Evolutionary conservation across 35 echinoderm and acorn worm species (phyloP).

Genomic region (Strongylocentrotus purpuratus): DNA sequence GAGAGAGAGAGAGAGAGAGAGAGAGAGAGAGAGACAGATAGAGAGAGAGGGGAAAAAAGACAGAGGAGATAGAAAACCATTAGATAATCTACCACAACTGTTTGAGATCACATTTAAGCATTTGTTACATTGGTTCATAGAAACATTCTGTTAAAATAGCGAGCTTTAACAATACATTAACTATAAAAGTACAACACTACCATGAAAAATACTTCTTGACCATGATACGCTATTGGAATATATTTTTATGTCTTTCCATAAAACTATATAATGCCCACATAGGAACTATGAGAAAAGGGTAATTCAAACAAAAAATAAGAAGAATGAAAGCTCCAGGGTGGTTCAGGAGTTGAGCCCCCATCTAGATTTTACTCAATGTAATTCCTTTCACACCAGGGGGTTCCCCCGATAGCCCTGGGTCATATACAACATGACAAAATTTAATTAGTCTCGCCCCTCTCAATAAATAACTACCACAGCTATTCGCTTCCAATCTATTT

Average conservation of each 20-base stretch:
- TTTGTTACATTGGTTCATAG: background rate
- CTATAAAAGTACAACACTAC: background rate
- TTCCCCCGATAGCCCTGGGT: background rate
- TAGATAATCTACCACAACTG: background rate
- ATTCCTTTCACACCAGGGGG: background rate
- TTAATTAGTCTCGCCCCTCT: background rate
- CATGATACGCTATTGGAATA: background rate
- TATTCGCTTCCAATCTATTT: background rate
- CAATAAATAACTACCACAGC: background rate
- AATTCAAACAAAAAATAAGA: too few species aligned
- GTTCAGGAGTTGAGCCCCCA: background rate
- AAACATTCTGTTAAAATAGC: background rate
- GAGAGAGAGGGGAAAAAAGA: too few species aligned
- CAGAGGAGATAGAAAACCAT: background rate
- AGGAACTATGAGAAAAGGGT: too few species aligned
- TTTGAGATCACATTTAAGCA: background rate
- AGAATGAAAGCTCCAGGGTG: too few species aligned
- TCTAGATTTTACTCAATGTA: background rate
- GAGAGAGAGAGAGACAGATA: too few species aligned
- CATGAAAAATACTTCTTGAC: background rate
- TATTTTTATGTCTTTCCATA: background rate
- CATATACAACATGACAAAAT: background rate
- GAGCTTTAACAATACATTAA: background rate
- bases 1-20: too few species aligned
- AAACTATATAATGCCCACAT: background rate